Evolutionary conservation across 2,797 vertebrate species (phyloP).

Genomic region (Hyperoplus immaculatus): DNA sequence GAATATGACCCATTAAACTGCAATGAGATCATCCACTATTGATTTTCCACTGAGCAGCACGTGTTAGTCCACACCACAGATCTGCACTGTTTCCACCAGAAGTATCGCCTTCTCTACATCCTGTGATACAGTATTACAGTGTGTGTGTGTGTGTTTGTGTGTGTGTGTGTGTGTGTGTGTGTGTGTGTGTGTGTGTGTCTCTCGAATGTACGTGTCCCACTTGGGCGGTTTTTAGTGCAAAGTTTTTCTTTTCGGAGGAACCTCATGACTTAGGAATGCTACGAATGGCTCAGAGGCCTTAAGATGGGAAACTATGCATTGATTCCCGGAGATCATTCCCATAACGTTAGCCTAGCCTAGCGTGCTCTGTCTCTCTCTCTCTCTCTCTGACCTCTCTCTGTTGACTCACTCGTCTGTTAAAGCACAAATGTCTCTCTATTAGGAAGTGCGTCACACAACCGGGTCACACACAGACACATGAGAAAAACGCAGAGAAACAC

Average conservation of each 20-base stretch:
- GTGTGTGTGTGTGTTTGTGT: slow-evolving; percentile 6
- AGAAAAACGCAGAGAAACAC: slow-evolving; percentile 14
- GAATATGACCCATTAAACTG: slow-evolving; percentile 69
- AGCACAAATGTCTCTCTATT: slow-evolving; percentile 29
- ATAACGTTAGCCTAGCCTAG: slow-evolving; percentile 43
- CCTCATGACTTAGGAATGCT: slow-evolving; percentile 81
- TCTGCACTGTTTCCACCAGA: slow-evolving; percentile 32
- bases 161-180: slow-evolving; percentile 24
- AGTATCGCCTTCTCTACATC: slow-evolving; percentile 52
- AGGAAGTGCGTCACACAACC: slow-evolving; percentile 42
- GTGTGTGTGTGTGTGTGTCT: slow-evolving; percentile 26
- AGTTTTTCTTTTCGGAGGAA: slow-evolving; percentile 43
- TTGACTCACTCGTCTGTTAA: slow-evolving; percentile 50
- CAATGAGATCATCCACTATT: slow-evolving; percentile 75
- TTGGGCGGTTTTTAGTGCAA: slow-evolving; percentile 46
- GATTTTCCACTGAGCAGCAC: slow-evolving; percentile 67
- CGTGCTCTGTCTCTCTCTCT: slow-evolving; percentile 27
- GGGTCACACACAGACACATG: slow-evolving; percentile 5
- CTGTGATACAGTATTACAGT: slow-evolving; percentile 10
- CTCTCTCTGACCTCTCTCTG: slow-evolving; percentile 45
- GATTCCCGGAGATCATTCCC: slow-evolving; percentile 67
- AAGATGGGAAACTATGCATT: slow-evolving; percentile 76
- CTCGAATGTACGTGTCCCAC: slow-evolving; percentile 37
- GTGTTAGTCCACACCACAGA: slow-evolving; percentile 43
- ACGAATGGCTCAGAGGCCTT: slow-evolving; percentile 71